phyloP scores from a whole-genome alignment of 2,888 invertebrate genomes.

The Plebejus melissa region DNA sequence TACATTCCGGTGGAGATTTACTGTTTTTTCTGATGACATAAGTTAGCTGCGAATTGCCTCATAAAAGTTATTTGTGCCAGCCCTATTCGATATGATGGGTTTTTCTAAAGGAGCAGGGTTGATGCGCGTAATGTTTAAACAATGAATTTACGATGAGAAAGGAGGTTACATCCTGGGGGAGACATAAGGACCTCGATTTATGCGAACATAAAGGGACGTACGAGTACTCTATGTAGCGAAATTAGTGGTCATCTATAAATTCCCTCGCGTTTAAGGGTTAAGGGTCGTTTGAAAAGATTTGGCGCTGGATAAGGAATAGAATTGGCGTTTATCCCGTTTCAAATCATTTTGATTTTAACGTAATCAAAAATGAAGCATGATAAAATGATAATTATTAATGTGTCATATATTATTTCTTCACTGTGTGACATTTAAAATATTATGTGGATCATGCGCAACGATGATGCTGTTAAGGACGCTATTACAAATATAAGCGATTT shows the following conservation, averaged over 20 bases:
- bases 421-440: too few species aligned
- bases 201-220: constrained; percentile 8
- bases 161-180: constrained; percentile 16
- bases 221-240: neutral
- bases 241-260: constrained; percentile 19
- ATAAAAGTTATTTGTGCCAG: constrained; percentile 69
- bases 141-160: constrained; percentile 19
- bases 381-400: too few species aligned
- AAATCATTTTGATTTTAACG: neutral
- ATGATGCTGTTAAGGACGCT: too few species aligned
- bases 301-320: neutral
- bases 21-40: constrained; percentile 65
- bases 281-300: neutral
- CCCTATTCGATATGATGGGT: constrained; percentile 35
- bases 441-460: too few species aligned
- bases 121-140: constrained; percentile 5
- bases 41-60: constrained; percentile 64
- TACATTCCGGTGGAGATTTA: constrained; percentile 62
- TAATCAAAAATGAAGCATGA: too few species aligned
- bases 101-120: constrained; percentile 16
- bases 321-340: neutral
- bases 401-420: too few species aligned
- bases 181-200: constrained; percentile 14
- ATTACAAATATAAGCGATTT: too few species aligned
- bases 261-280: constrained; percentile 5